A percentile compares a stretch with the other conserved stretches of the same genome.
These are phyloP conservation scores for Agraylea sexmaculata DNA, from an alignment of 1,140 invertebrate genomes.

Conservation along the genomic window DNA sequence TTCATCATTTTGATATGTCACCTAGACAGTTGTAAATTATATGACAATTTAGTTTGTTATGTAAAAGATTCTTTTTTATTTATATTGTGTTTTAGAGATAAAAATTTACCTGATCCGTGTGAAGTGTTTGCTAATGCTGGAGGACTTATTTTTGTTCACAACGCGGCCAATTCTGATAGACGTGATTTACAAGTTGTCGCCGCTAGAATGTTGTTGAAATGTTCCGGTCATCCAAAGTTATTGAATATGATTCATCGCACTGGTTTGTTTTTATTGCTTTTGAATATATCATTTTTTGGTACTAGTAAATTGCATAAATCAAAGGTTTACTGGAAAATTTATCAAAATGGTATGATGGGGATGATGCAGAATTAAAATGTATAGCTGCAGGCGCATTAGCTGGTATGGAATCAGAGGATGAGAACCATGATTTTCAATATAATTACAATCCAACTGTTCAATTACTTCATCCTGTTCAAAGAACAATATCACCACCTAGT, in stretches of 20 bases:
- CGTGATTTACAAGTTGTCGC: constrained; percentile 9
- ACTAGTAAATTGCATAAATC: not conserved
- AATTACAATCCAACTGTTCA: constrained; percentile 17
- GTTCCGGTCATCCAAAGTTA: constrained; percentile 11
- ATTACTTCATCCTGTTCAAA: constrained; percentile 14
- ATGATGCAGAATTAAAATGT: constrained; percentile 15
- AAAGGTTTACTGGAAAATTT: constrained; percentile 15
- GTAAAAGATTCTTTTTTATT: no score
- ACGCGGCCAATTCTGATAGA: constrained; percentile 10
- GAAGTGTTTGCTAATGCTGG: constrained; percentile 13
- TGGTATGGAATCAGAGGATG: constrained; percentile 8
- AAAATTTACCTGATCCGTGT: constrained; percentile 1
- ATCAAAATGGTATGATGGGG: constrained; percentile 13
- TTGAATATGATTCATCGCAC: constrained; percentile 16
- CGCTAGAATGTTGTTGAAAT: constrained; percentile 12
- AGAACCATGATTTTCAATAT: no score
- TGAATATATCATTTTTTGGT: not conserved
- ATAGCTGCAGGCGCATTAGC: constrained; percentile 17
- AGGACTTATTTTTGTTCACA: constrained; percentile 12
- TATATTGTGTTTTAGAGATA: no score
- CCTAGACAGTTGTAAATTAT: not conserved
- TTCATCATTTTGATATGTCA: constrained; percentile 14
- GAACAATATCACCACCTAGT: constrained; percentile 3
- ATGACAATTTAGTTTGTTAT: not conserved
- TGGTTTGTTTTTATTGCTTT: constrained; percentile 11